Conservation (phyloP, 1,140 invertebrate genomes). For the Trigoniulus corallinus region DNA sequence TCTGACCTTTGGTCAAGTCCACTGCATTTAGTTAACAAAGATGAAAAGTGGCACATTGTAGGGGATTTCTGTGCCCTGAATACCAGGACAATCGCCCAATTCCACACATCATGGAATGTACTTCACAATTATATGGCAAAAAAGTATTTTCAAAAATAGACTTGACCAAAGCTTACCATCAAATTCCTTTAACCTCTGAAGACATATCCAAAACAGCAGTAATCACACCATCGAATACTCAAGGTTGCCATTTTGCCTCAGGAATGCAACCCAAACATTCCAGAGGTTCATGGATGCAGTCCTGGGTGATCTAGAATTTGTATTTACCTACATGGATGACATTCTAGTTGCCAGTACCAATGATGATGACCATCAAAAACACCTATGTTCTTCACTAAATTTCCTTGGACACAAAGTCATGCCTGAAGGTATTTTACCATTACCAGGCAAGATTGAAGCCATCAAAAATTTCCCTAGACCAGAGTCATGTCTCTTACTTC, state of each 20-base stretch:
- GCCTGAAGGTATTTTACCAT: not conserved
- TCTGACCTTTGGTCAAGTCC: no score
- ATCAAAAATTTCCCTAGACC: not conserved
- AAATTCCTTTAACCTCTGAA: no score
- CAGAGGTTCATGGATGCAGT: constrained; percentile 1
- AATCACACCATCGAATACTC: no score
- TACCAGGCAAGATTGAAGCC: not conserved
- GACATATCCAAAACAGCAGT: constrained; percentile 15
- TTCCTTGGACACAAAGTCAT: not conserved
- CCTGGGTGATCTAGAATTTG: not conserved
- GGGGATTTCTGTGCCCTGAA: constrained; percentile 32
- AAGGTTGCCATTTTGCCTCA: no score
- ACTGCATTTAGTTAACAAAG: no score
- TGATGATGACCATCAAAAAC: not conserved
- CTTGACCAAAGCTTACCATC: constrained; percentile 13
- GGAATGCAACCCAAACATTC: no score
- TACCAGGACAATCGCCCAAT: constrained; percentile 22
- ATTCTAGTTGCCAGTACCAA: not conserved
- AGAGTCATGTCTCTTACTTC: no score
- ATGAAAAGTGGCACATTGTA: no score
- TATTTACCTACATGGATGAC: no score
- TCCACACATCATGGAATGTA: no score
- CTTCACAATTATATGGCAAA: no score
- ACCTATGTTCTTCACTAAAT: not conserved
- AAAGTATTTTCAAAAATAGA: constrained; percentile 11